Percentiles rank a stretch among this genome's conserved stretches.
phyloP scores from a whole-genome alignment of 2,797 vertebrate species.

The Gymnothorax javanicus region DNA sequence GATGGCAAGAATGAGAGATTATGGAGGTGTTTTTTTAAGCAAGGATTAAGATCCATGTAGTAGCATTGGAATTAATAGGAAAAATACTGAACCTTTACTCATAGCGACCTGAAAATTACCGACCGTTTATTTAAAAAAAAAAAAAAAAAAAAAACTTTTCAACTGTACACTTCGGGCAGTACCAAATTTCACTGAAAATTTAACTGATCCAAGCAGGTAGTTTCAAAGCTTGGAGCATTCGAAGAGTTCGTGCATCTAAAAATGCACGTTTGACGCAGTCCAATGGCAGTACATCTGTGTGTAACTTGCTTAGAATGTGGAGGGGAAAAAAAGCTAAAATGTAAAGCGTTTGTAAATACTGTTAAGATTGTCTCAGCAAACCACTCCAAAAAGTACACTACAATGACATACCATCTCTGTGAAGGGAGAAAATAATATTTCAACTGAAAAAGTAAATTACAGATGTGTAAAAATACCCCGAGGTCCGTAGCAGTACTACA shows the following conservation, averaged over 20 bases:
- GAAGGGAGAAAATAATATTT: too few relatives aligned
- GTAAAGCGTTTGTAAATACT: conserved; percentile 33
- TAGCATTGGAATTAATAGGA: background rate
- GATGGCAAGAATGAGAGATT: background rate
- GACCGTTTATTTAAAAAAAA: background rate
- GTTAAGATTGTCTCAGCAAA: conserved; percentile 45
- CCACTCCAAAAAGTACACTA: background rate
- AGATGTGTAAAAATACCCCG: background rate
- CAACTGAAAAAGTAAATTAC: background rate
- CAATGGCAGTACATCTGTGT: background rate
- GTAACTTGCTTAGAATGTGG: background rate
- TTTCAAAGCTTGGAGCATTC: background rate
- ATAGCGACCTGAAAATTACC: background rate
- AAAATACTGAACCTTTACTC: background rate
- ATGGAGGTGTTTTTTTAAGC: background rate
- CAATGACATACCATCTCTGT: too few relatives aligned
- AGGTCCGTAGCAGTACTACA: background rate
- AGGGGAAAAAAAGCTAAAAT: background rate
- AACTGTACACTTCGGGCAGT: background rate
- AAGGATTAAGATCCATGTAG: background rate
- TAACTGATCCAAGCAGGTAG: background rate
- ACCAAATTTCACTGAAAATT: background rate
- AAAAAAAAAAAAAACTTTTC: background rate
- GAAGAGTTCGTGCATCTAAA: too few relatives aligned
- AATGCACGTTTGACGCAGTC: background rate